Base-by-base conservation (phyloP, 1,140 invertebrate genomes). In the Ips nitidus region DNA sequence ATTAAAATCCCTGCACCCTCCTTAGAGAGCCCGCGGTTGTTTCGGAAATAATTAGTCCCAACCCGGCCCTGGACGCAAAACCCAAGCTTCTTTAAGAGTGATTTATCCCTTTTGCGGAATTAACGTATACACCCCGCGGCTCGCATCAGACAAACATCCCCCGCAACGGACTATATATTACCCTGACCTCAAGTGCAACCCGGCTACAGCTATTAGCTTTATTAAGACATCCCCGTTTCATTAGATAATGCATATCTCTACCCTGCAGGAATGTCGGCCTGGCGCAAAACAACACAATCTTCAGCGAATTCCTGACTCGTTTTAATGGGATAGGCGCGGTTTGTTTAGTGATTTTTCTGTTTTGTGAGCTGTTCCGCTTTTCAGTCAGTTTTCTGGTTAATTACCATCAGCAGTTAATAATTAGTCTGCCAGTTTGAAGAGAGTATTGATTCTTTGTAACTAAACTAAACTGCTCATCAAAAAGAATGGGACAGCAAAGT, bases 221-320 rank as follows among this genome's bases (percentile, higher is more conserved):
- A 67, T 67, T 67, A 59, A 67, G 55, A 67, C 39, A 41, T 45
- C 65, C 41, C 65, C 6, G 41, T 67, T 59, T 67, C 65, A 67
- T 67, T 67, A 67, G 65, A 67, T 70, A 58, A 65, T 66, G 69
- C 52, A 65, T 58, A 50, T 65, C 41, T 53, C 41, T 45, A 40
- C 52, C 50, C 22, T 22, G 5, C 61, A 7, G 61, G 37, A 63
- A 63, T 63, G 61, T 50, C n/a, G 37, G 61, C 38, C 52, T 41
- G 37, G 61, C 43, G 50, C 61, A 63, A 63, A 63, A 63, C 61
- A 36, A 50, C 22, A 22, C 41, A 63, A 63, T 63, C 47, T 52
- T 38, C 41, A 63, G 41, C 45, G 52, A 63, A 63, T 62, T 62
- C 60, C 45, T 62, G 2, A 22, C 57, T 8, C 22, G 45, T 50